A percentile compares a stretch with the other conserved stretches of the same genome.
Conservation (phyloP, 2,113 vertebrate genomes). For the Alethe castanea region DNA sequence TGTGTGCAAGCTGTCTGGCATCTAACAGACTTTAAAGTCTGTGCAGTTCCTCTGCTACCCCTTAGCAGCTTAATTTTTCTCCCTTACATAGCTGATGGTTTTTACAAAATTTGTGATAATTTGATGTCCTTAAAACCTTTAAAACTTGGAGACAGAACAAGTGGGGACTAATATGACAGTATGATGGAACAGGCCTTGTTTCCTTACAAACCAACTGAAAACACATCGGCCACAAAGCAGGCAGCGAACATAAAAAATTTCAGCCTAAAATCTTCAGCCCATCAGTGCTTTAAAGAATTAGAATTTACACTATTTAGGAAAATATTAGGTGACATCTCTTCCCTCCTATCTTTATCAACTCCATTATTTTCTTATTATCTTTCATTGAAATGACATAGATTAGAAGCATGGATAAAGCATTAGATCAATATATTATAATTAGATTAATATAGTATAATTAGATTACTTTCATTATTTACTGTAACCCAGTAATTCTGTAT, state of each 20-base stretch:
- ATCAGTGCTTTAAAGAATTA: neutral
- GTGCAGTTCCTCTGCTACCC: neutral
- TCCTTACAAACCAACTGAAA: neutral
- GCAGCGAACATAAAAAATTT: neutral
- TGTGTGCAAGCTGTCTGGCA: neutral
- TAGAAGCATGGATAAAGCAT: neutral
- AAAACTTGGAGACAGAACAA: neutral
- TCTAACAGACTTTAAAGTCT: neutral
- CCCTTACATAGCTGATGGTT: fast-evolving
- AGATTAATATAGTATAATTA: neutral
- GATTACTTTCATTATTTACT: neutral
- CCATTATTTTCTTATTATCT: neutral
- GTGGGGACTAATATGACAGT: neutral
- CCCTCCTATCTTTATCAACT: neutral
- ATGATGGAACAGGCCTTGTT: neutral
- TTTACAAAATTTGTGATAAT: neutral
- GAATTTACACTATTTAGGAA: neutral
- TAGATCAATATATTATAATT: neutral
- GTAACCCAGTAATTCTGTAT: neutral
- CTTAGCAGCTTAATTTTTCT: neutral
- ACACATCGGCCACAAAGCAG: neutral
- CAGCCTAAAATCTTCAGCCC: neutral
- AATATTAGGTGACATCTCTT: neutral
- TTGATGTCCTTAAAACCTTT: neutral
- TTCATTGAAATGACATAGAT: neutral